phyloP scores from a whole-genome alignment of 2,888 invertebrate species.

The Muschampia plurimacula region DNA sequence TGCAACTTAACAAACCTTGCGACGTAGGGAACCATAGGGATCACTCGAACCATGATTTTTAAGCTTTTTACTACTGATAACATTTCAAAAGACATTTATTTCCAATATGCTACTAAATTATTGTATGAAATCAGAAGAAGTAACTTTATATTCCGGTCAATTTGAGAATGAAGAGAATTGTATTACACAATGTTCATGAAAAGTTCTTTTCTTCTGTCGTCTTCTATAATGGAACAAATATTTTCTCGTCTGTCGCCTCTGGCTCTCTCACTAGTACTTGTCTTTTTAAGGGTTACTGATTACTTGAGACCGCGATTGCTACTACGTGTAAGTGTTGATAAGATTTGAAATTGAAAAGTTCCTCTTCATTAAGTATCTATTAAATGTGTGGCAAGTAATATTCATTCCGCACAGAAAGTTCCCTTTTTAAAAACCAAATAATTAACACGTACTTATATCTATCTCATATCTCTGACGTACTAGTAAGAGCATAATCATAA shows the following conservation, averaged over 20 bases:
- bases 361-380: too few relatives aligned
- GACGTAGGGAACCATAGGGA: too few relatives aligned
- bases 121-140: background rate
- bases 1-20: too few relatives aligned
- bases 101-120: background rate
- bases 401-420: too few relatives aligned
- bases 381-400: too few relatives aligned
- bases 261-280: conserved; percentile 13
- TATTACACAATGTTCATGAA: conserved; percentile 16
- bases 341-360: conserved; percentile 8
- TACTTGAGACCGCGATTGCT: conserved; percentile 8
- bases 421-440: too few relatives aligned
- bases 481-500: too few relatives aligned
- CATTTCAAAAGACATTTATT: background rate
- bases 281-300: conserved; percentile 26
- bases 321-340: background rate
- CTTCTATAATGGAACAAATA: conserved; percentile 22
- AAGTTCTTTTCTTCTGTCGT: conserved; percentile 16
- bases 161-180: conserved; percentile 2
- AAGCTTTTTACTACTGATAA: too few relatives aligned
- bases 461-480: too few relatives aligned
- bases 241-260: conserved; percentile 21
- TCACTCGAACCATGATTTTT: too few relatives aligned
- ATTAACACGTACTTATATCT: too few relatives aligned
- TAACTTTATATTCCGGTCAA: background rate